phyloP scores from a whole-genome alignment of 2,113 vertebrate genomes.

The Mesitornis unicolor region DNA sequence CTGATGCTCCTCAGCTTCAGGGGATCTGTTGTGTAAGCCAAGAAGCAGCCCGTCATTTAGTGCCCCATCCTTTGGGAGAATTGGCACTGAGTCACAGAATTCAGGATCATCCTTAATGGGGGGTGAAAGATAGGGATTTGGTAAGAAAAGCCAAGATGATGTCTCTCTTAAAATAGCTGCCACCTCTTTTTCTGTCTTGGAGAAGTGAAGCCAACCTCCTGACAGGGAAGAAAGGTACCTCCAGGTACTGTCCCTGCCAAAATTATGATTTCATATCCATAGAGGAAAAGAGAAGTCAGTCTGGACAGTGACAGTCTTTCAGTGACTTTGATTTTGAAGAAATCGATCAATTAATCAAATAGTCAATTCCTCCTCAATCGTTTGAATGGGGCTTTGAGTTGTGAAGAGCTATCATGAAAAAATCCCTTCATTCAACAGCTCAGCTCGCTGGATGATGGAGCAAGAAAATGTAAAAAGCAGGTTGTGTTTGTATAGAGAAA shows the following conservation, averaged over 20 bases:
- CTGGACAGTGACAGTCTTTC: background rate
- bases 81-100: background rate
- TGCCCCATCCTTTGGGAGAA: background rate
- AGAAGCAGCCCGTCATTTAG: background rate
- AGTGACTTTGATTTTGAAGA: background rate
- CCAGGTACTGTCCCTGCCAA: background rate
- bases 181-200: background rate
- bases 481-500: background rate
- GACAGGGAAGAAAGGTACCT: background rate
- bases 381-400: background rate
- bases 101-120: background rate
- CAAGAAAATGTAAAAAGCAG: background rate
- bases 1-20: rapidly evolving
- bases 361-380: background rate
- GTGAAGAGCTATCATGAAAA: background rate
- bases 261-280: background rate
- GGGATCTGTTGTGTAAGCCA: background rate
- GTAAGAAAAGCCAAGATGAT: background rate
- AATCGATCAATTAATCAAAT: background rate
- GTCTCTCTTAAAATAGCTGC: background rate
- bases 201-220: background rate
- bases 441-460: background rate
- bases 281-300: background rate
- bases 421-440: background rate
- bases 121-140: background rate